phyloP scores from a whole-genome alignment of 2,797 vertebrate species.

The Trichosurus vulpecula region DNA sequence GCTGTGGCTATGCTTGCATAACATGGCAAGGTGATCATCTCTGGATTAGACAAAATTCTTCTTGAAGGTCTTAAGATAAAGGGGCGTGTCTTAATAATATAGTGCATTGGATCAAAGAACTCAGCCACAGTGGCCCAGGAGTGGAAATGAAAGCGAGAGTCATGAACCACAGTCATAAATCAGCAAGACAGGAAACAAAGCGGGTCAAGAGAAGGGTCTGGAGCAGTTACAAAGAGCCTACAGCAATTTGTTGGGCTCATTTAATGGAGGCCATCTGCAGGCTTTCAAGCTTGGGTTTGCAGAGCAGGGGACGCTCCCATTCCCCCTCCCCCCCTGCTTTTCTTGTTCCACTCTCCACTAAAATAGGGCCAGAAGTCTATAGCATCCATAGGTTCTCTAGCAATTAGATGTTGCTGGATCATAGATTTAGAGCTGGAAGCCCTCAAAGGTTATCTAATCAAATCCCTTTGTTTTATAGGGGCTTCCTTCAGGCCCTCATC shows the following conservation, averaged over 20 bases:
- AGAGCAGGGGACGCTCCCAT: neutral
- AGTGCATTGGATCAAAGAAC: neutral
- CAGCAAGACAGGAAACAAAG: neutral
- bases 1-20: neutral
- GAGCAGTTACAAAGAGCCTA: neutral
- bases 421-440: neutral
- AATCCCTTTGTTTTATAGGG: neutral
- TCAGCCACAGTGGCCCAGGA: neutral
- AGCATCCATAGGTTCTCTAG: neutral
- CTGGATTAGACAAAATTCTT: neutral
- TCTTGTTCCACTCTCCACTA: neutral
- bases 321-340: neutral
- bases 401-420: neutral
- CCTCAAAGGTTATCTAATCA: neutral
- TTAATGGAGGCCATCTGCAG: neutral
- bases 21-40: neutral
- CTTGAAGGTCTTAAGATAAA: neutral
- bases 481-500: neutral
- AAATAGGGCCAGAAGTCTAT: neutral
- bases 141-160: neutral
- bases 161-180: neutral
- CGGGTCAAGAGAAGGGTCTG: neutral
- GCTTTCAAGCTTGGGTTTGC: neutral
- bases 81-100: neutral
- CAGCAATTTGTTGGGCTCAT: conserved; percentile 4